Evolutionary conservation across 1,140 invertebrate genomes (phyloP), one percentile per base, ranked within the genome.

Genomic region (Dermatophagoides farinae): DNA sequence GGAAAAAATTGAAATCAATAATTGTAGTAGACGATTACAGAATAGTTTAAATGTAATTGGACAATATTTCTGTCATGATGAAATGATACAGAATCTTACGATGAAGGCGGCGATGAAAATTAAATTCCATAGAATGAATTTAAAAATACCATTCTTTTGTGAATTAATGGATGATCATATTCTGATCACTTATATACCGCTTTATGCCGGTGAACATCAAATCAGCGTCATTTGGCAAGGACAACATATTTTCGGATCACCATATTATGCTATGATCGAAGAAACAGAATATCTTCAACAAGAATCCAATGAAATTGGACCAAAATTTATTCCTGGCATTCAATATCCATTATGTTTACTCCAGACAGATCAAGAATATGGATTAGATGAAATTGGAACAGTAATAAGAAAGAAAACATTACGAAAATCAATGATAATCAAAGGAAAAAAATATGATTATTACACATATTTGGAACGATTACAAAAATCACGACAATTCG

Each of bases 251-350:
- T 22, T 64, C 1, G 57, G 60, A 14, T 65, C 64, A 54, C 66
- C 66, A 14, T 67, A 66, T 38, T 43, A 39, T 11, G 61, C 67
- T 16, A 53, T n/a, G 0, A 64, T 67, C 1, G 66, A 67, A 46
- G 50, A 63, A 16, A 49, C 11, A 2, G 46, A 60, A 52, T 31
- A 47, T 40, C 20, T 50, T 8, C 8, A 46, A 9, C 18, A 16
- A 10, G 25, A 46, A 16, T n/a, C 18, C 16, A 20, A 12, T n/a
- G 44, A 46, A 37, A 47, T 47, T 6, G 31, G 31, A 9, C 41
- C 58, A 1, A 52, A 49, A 39, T 60, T 60, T 49, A 23, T 23
- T 4, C 58, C 50, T 12, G 58, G 58, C 6, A n/a, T 50, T 4
- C 58, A 60, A 41, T 60, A 60, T 41, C 58, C 58, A 20, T 16